Conservation (phyloP, 2,113 vertebrate genomes). For the Anhinga rufa region DNA sequence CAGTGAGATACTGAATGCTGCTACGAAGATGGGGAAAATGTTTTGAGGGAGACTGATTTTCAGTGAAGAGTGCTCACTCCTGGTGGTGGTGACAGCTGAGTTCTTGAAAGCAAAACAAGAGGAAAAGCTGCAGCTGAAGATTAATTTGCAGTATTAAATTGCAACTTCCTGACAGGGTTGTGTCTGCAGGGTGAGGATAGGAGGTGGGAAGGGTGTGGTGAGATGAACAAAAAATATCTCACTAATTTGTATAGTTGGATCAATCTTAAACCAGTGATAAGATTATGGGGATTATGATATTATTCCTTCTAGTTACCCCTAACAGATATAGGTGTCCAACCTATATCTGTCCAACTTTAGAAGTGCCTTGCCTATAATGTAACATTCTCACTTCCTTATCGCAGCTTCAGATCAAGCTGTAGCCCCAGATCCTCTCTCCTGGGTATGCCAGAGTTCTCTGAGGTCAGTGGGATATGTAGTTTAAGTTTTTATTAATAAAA, state of each 20-base stretch:
- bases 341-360: no score
- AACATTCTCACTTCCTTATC: neutral
- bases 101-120: neutral
- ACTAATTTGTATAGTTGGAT: neutral
- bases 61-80: fast-evolving
- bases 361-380: neutral
- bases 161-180: neutral
- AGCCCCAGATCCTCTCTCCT: neutral
- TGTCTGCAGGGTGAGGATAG: neutral
- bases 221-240: neutral
- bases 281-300: neutral
- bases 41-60: neutral
- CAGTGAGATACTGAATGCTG: neutral
- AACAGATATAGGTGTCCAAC: neutral
- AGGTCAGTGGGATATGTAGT: neutral
- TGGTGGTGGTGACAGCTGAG: neutral
- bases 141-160: neutral
- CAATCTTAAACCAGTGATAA: neutral
- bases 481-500: neutral
- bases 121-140: neutral
- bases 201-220: neutral
- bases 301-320: neutral
- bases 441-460: neutral
- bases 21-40: neutral
- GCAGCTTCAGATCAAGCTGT: neutral